Percentiles rank a stretch among this genome's conserved stretches.
These are phyloP conservation scores for Cerastis rubricosa DNA, from an alignment of 2,888 invertebrate genomes.

Conservation along the genomic window DNA sequence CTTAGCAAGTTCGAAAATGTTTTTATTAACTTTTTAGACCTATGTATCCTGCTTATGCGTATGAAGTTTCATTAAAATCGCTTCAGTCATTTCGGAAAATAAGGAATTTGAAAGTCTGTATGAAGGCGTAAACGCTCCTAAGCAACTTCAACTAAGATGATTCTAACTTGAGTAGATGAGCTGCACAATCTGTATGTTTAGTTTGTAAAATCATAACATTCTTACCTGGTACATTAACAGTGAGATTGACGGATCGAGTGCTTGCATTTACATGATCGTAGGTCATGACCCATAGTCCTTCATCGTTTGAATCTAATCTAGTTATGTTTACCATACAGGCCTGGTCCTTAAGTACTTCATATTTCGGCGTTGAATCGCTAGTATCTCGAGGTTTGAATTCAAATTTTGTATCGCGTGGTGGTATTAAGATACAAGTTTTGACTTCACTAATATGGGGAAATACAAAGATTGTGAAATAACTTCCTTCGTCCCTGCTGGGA, in stretches of 20 bases:
- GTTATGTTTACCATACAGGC: slow-evolving; percentile 27
- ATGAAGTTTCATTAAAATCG: too few species aligned
- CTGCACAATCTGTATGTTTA: not conserved
- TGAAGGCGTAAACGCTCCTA: too few species aligned
- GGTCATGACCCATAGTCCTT: slow-evolving; percentile 46
- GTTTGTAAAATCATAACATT: not conserved
- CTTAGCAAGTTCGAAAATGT: not conserved
- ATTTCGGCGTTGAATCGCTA: slow-evolving; percentile 24
- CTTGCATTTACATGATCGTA: slow-evolving; percentile 8
- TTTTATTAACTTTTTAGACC: too few species aligned
- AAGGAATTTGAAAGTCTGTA: too few species aligned
- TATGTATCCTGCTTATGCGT: too few species aligned
- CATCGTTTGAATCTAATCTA: slow-evolving; percentile 36
- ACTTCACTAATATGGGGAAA: not conserved
- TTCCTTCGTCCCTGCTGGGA: not conserved
- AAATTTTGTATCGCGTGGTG: slow-evolving; percentile 22
- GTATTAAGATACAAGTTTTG: slow-evolving; percentile 21
- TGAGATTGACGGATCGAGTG: not conserved
- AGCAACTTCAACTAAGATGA: too few species aligned
- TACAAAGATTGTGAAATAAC: not conserved
- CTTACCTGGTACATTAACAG: slow-evolving; percentile 39
- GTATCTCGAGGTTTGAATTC: slow-evolving; percentile 19
- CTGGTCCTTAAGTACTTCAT: not conserved
- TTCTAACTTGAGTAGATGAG: not conserved
- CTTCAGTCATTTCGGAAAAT: too few species aligned